Evolutionary conservation across 2,797 vertebrate genomes (phyloP), one percentile per base, ranked within the genome.

Genomic region (Gadopsis bispinosus): DNA sequence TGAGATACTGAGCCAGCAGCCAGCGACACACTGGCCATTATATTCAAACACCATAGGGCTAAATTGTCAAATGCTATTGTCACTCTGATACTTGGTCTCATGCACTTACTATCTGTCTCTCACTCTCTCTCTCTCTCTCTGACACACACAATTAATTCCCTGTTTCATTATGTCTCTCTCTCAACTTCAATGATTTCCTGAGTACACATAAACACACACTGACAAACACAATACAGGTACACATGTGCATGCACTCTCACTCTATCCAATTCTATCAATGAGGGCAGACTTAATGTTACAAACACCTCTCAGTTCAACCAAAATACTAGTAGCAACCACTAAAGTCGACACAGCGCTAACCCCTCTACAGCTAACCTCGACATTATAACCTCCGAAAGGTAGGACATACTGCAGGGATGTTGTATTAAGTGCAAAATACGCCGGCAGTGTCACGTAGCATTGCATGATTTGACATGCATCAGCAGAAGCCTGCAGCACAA

Each of bases 11-110:
- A 84, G 76, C 50, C 77, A 66, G 88, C 87, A 89, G 79, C 66
- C 71, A 39, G 83, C 60, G 73, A 87, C 84, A 83, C 85, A 48
- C 33, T 86, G 87, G 81, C 88, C 85, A 86, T 93, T 88, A 87
- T 80, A 81, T 66, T 80, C 84, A 74, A 87, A 87, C 91, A 88
- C 82, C 81, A 70, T 26, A 63, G 83, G 90, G 86, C 82, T 77
- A 56, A 88, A 84, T 86, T 90, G 88, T 85, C 91, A 86, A 89
- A 82, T 14, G 72, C 83, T 75, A 65, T 67, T 87, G 82, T 84
- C 87, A 79, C 75, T 75, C 68, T 77, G 67, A 75, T 83, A 54
- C 79, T 75, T 73, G 7, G 17, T 77, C 72, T 85, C 85, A 69
- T 16, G 48, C 69, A 47, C 68, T 76, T 69, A 9, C 74, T 33